These are phyloP conservation scores for Teleiodes luculella DNA, from an alignment of 2,888 invertebrate species.

Conservation along the genomic window DNA sequence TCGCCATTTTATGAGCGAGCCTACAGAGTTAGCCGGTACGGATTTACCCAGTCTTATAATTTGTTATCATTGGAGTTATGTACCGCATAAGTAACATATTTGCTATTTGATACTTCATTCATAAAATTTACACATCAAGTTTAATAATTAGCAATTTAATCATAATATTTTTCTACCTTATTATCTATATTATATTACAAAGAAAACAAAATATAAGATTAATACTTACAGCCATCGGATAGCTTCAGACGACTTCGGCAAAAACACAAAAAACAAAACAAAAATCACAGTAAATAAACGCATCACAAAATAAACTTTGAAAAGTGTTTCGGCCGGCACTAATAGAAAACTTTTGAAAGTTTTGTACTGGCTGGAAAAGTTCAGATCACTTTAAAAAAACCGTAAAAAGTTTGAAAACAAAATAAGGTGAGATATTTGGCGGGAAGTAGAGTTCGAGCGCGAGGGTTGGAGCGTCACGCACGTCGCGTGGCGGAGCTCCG, in stretches of 20 bases:
- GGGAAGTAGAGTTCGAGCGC: slow-evolving; percentile 41
- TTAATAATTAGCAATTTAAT: too few relatives aligned
- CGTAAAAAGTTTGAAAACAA: slow-evolving; percentile 25
- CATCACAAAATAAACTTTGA: slow-evolving; percentile 54
- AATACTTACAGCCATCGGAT: slow-evolving; percentile 74
- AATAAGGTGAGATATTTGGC: slow-evolving; percentile 54
- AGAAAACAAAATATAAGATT: not conserved
- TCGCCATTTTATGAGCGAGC: too few relatives aligned
- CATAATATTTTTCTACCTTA: too few relatives aligned
- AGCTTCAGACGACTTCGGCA: slow-evolving; percentile 61
- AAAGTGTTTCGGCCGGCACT: slow-evolving; percentile 18
- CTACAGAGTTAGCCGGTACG: too few relatives aligned
- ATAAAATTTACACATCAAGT: too few relatives aligned
- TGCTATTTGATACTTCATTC: too few relatives aligned
- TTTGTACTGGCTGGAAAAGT: slow-evolving; percentile 2
- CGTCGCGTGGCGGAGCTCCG: slow-evolving; percentile 34
- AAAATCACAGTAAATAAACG: slow-evolving; percentile 64
- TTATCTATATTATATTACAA: too few relatives aligned
- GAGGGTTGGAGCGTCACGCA: slow-evolving; percentile 23
- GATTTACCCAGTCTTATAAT: too few relatives aligned
- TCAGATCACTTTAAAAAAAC: slow-evolving; percentile 14
- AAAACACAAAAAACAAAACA: slow-evolving; percentile 72
- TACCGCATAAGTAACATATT: too few relatives aligned
- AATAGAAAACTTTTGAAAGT: slow-evolving; percentile 8
- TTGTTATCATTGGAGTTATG: too few relatives aligned